Evolutionary conservation across 2,888 invertebrate species (phyloP).

Genomic region (Plagodis dolabraria): DNA sequence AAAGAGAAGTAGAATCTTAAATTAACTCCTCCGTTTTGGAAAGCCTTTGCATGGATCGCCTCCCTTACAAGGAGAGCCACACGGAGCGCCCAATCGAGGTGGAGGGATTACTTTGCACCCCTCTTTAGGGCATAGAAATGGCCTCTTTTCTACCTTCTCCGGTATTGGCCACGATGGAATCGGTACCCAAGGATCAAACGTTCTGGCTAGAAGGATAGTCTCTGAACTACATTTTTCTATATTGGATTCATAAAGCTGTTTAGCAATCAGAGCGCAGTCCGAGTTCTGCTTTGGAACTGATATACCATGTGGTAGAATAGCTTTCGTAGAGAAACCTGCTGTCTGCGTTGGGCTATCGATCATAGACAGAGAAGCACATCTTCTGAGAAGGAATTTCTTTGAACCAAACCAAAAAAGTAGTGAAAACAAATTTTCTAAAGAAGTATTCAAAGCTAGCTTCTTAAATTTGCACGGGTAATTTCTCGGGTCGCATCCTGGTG

Average conservation of each 20-base stretch:
- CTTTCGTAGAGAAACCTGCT: background rate
- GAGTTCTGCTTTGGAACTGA: no score
- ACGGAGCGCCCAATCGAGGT: slow-evolving; percentile 37
- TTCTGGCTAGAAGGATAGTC: slow-evolving; percentile 42
- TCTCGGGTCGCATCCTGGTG: background rate
- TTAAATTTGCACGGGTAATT: background rate
- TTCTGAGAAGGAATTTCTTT: background rate
- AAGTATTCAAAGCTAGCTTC: background rate
- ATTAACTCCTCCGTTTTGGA: slow-evolving; percentile 47
- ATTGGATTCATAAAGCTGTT: background rate
- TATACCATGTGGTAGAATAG: background rate
- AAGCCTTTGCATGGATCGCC: slow-evolving; percentile 51
- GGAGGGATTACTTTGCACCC: slow-evolving; percentile 56
- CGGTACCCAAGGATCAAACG: slow-evolving; percentile 68
- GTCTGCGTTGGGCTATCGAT: background rate
- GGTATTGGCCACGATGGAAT: slow-evolving; percentile 67
- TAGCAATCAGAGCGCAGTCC: no score
- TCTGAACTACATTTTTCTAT: slow-evolving; percentile 13
- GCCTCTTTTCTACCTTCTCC: slow-evolving; percentile 41
- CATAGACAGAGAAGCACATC: background rate
- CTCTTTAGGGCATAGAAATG: slow-evolving; percentile 55
- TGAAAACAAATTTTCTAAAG: background rate
- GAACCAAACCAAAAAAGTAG: background rate
- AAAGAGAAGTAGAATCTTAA: no score
- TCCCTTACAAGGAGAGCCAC: slow-evolving; percentile 21